Percentiles rank a stretch among this genome's conserved stretches.
phyloP scores from a whole-genome alignment of 2,113 vertebrate species.

The Poicephalus meyeri region DNA sequence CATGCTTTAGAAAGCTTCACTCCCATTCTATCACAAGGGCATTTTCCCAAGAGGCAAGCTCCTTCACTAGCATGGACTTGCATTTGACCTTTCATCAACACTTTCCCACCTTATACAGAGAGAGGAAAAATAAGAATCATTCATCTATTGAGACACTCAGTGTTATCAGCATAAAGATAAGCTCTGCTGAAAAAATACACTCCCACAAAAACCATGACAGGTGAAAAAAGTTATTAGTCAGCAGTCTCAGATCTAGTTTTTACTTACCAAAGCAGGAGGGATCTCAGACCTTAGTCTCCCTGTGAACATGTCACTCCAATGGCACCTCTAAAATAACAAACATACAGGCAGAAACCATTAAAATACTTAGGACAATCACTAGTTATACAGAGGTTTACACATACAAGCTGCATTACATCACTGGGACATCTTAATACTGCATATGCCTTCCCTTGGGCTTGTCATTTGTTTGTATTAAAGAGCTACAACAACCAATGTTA shows the following conservation, averaged over 20 bases:
- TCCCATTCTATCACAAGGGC: neutral
- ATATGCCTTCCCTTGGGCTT: neutral
- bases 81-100: neutral
- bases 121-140: neutral
- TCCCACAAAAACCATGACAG: neutral
- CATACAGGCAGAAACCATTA: neutral
- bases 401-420: neutral
- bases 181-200: neutral
- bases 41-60: neutral
- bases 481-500: neutral
- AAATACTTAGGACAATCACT: neutral
- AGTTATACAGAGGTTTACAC: neutral
- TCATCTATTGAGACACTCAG: neutral
- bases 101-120: neutral
- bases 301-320: constrained; percentile 99
- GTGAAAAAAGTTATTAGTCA: neutral
- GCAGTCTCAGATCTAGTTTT: neutral
- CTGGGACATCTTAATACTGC: neutral
- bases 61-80: neutral
- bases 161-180: neutral
- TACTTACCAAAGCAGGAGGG: constrained; percentile 92
- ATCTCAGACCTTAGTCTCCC: constrained; percentile 95
- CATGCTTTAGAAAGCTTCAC: neutral
- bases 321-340: constrained; percentile 83
- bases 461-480: neutral